These are phyloP conservation scores for Ptychobarbus kaznakovi DNA, from an alignment of 2,797 vertebrate species.

Conservation along the genomic window DNA sequence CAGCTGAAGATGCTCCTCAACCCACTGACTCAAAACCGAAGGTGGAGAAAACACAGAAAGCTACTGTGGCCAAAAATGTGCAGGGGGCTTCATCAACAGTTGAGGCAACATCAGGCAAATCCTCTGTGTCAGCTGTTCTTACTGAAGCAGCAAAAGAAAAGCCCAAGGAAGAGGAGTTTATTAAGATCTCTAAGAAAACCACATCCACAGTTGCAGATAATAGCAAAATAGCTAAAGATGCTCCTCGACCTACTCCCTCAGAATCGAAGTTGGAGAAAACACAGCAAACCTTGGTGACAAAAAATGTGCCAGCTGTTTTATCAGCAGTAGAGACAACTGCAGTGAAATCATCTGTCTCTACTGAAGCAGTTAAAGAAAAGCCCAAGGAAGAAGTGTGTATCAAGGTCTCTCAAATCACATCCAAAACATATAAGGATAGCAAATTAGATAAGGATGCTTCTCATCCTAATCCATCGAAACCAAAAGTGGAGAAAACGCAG, in stretches of 20 bases:
- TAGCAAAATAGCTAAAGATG: neutral
- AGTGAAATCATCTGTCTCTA: neutral
- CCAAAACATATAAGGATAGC: conserved; percentile 28
- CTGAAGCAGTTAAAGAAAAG: conserved; percentile 63
- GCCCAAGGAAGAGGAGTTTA: conserved; percentile 32
- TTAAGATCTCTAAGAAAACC: conserved; percentile 7
- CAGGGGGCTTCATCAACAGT: conserved; percentile 42
- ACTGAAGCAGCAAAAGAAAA: conserved; percentile 63
- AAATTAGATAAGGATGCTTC: conserved; percentile 42
- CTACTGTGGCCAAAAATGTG: conserved; percentile 60
- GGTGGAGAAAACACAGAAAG: conserved; percentile 54
- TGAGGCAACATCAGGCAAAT: conserved; percentile 4
- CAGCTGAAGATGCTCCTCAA: neutral
- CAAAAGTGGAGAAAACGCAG: conserved; percentile 5
- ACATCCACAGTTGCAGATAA: neutral
- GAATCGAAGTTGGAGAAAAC: conserved; percentile 6
- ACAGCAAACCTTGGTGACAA: neutral
- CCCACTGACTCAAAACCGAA: conserved; percentile 1
- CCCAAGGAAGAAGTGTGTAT: conserved; percentile 33
- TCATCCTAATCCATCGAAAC: conserved; percentile 16
- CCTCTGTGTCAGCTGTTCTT: neutral
- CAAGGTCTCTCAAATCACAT: conserved; percentile 34
- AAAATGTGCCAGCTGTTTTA: conserved; percentile 41
- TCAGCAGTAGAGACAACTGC: conserved; percentile 39
- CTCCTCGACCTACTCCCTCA: neutral